These are phyloP conservation scores for Trichogramma dendrolimi DNA, from an alignment of 2,888 invertebrate genomes.

Conservation along the genomic window DNA sequence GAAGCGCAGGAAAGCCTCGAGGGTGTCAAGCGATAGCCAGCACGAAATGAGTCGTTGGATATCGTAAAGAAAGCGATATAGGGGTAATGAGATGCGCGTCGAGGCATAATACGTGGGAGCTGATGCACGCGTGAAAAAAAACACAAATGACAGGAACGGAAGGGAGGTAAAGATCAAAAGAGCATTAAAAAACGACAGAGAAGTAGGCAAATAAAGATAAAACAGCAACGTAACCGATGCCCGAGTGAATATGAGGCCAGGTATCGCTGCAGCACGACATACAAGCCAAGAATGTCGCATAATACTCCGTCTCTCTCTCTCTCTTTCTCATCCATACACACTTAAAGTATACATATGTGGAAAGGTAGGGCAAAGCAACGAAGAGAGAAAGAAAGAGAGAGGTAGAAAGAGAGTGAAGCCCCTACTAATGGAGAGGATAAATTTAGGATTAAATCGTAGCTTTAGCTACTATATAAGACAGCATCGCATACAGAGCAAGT, in stretches of 20 bases:
- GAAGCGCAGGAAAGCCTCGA: slow-evolving; percentile 29
- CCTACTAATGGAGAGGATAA: slow-evolving; percentile 54
- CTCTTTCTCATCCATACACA: slow-evolving; percentile 37
- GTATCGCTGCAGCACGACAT: slow-evolving; percentile 27
- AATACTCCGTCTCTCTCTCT: slow-evolving; percentile 45
- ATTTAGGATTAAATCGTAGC: slow-evolving; percentile 53
- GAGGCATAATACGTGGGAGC: slow-evolving; percentile 12
- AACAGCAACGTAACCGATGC: slow-evolving; percentile 7
- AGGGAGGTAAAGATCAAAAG: slow-evolving; percentile 19
- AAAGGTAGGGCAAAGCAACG: not conserved
- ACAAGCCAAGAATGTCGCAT: slow-evolving; percentile 34
- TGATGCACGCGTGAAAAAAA: slow-evolving; percentile 8
- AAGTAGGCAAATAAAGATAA: slow-evolving; percentile 22
- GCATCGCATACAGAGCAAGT: not conserved
- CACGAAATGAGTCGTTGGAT: slow-evolving; percentile 35
- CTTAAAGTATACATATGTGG: too few species aligned
- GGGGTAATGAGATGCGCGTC: slow-evolving; percentile 38
- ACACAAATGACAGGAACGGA: slow-evolving; percentile 20
- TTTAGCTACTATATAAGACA: slow-evolving; percentile 48
- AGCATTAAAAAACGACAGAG: not conserved
- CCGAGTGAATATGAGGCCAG: slow-evolving; percentile 3
- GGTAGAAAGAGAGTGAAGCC: slow-evolving; percentile 43
- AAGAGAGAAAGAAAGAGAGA: not conserved
- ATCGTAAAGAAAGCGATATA: slow-evolving; percentile 52
- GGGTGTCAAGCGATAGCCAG: slow-evolving; percentile 26